These are phyloP conservation scores for Luidia sarsii DNA, from an alignment of 53 echinoderm and acorn worm genomes.

Conservation along the genomic window DNA sequence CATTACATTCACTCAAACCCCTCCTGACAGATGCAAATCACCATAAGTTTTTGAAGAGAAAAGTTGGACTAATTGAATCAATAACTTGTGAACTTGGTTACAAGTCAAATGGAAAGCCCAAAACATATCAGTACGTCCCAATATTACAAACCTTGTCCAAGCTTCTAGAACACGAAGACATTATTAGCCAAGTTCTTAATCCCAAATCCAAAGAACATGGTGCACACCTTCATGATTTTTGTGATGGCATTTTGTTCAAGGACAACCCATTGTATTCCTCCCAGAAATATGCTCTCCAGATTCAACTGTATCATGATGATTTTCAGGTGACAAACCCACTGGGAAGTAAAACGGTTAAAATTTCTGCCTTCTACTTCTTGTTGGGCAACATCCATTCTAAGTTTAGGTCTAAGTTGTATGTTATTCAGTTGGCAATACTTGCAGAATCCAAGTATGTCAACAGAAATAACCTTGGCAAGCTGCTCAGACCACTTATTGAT, in stretches of 20 bases:
- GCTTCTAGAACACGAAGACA: constrained; percentile 13
- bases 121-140: constrained; percentile 29
- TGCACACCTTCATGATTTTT: not conserved
- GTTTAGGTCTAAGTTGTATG: constrained; percentile 13
- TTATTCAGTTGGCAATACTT: constrained; percentile 23
- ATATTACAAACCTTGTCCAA: constrained; percentile 8
- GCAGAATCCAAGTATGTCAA: constrained; percentile 31
- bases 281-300: not conserved
- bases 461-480: constrained; percentile 9
- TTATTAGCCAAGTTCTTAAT: constrained; percentile 7
- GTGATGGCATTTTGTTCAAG: constrained; percentile 25
- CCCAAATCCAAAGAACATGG: not conserved
- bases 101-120: not conserved
- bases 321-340: constrained; percentile 28
- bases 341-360: constrained; percentile 17
- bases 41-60: not conserved
- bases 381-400: constrained; percentile 9
- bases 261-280: constrained; percentile 19
- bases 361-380: constrained; percentile 9
- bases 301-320: constrained; percentile 22
- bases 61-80: constrained; percentile 12
- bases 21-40: constrained; percentile 14
- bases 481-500: constrained; percentile 43
- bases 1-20: constrained; percentile 3
- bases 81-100: constrained; percentile 6